A percentile compares a stretch with the other conserved stretches of the same genome.
phyloP scores from a whole-genome alignment of 2,888 invertebrate genomes.

The Autographa pulchrina region DNA sequence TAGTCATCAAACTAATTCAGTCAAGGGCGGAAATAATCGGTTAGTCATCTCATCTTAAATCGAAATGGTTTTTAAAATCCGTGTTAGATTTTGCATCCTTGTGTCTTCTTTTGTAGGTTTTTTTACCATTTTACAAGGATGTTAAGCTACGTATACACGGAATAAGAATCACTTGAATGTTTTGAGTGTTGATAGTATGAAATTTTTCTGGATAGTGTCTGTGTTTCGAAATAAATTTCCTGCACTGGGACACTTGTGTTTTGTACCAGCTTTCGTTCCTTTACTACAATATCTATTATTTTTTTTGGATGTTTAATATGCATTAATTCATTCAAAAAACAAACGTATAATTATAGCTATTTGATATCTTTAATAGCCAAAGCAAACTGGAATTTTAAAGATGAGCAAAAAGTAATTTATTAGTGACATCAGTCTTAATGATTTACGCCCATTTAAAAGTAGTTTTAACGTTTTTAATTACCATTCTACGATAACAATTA shows the following conservation, averaged over 20 bases:
- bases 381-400: not conserved
- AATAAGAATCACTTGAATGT: too few relatives aligned
- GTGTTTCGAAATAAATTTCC: too few relatives aligned
- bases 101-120: not conserved
- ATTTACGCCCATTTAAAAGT: not conserved
- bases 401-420: slow-evolving; percentile 5
- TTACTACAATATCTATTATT: too few relatives aligned
- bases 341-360: too few relatives aligned
- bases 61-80: slow-evolving; percentile 23
- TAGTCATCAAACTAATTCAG: slow-evolving; percentile 44
- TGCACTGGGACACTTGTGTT: too few relatives aligned
- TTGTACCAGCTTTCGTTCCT: too few relatives aligned
- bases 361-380: not conserved
- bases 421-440: not conserved
- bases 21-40: slow-evolving; percentile 40
- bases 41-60: slow-evolving; percentile 17
- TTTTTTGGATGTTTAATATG: too few relatives aligned
- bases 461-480: not conserved
- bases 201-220: too few relatives aligned
- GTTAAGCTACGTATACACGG: too few relatives aligned
- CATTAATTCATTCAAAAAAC: too few relatives aligned
- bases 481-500: not conserved
- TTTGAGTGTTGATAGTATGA: too few relatives aligned
- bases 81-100: slow-evolving; percentile 4
- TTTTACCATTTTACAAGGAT: too few relatives aligned